phyloP scores from a whole-genome alignment of 2,797 vertebrate genomes.

The Lacerta bilineata region DNA sequence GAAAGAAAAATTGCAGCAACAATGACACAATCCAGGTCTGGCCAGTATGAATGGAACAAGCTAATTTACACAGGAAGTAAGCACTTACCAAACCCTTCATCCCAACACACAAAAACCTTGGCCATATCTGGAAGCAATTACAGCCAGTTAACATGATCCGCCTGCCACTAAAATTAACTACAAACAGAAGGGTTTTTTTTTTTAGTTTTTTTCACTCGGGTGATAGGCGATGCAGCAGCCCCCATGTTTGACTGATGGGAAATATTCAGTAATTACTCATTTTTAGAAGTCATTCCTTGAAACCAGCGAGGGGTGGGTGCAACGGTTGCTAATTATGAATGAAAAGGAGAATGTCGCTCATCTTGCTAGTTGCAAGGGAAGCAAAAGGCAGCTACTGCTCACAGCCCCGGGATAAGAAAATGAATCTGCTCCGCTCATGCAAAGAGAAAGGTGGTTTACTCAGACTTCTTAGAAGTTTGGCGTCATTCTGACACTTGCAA shows the following conservation, averaged over 20 bases:
- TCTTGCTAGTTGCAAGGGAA: conserved; percentile 41
- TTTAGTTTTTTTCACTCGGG: conserved; percentile 77
- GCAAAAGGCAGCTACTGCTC: neutral
- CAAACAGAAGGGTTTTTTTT: conserved; percentile 89
- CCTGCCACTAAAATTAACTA: conserved; percentile 92
- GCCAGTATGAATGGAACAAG: conserved; percentile 84
- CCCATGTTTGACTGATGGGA: conserved; percentile 84
- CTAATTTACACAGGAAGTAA: conserved; percentile 95
- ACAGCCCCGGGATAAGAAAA: neutral
- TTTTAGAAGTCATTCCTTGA: conserved; percentile 79
- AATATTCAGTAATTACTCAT: conserved; percentile 90
- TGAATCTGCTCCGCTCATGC: fast-evolving
- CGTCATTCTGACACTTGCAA: neutral
- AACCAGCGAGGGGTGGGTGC: conserved; percentile 71
- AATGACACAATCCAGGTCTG: conserved; percentile 90
- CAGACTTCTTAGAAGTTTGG: neutral
- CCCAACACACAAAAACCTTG: conserved; percentile 88
- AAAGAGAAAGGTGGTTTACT: conserved; percentile 40
- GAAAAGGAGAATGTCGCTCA: conserved; percentile 62
- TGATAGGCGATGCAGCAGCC: conserved; percentile 81
- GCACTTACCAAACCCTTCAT: conserved; percentile 91
- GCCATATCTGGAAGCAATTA: conserved; percentile 98
- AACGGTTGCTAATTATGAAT: conserved; percentile 65
- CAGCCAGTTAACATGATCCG: conserved; percentile 94
- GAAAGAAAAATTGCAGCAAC: conserved; percentile 43